Evolutionary conservation across 2,113 vertebrate species (phyloP).

Genomic region (Ptyas mucosa): DNA sequence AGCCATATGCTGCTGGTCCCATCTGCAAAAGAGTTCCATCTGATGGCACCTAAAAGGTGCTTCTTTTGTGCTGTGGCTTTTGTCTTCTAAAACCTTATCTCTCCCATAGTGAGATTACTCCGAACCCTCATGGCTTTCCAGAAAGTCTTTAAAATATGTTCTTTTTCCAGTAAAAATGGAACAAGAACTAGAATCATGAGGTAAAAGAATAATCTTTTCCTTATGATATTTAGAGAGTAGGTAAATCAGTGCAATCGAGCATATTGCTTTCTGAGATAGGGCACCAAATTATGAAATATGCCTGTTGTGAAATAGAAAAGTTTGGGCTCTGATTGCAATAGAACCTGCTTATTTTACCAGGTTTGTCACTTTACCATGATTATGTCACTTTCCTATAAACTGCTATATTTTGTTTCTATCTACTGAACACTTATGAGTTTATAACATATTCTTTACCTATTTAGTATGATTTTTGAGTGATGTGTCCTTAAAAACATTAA

Average conservation of each 20-base stretch:
- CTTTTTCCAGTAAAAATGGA: constrained; percentile 4
- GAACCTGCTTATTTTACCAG: not conserved
- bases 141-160: not conserved
- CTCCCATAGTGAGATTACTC: not conserved
- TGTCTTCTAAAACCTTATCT: not conserved
- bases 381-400: not conserved
- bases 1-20: not conserved
- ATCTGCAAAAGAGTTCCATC: not conserved
- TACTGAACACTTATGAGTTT: not conserved
- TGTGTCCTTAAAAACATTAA: not conserved
- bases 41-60: not conserved
- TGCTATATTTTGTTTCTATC: not conserved
- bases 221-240: constrained; percentile 36
- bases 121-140: not conserved
- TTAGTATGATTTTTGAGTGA: not conserved
- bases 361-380: not conserved
- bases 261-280: not conserved
- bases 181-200: constrained; percentile 32
- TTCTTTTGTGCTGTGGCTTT: not conserved
- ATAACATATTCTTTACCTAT: not conserved
- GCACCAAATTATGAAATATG: not conserved
- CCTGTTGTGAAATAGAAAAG: not conserved
- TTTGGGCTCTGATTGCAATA: not conserved
- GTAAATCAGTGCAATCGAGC: constrained; percentile 27
- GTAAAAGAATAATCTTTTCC: constrained; percentile 43